Conservation (phyloP, 2,113 vertebrate species). For the Spea multiplicata region DNA sequence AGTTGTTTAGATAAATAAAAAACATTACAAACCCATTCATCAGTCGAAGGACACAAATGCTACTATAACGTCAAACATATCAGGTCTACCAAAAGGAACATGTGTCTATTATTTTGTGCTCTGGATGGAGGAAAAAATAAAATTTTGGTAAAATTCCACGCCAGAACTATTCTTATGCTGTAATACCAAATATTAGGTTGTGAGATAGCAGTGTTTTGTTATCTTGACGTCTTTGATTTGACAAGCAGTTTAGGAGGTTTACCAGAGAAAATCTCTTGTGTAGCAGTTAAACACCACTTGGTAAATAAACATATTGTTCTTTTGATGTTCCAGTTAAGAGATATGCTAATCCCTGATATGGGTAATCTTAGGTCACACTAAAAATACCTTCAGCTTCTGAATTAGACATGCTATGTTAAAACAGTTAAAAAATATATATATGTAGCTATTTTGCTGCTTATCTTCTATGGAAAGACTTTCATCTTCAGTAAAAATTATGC, state of each 20-base stretch:
- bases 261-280: conserved; percentile 20
- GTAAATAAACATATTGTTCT: conserved; percentile 24
- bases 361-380: conserved; percentile 9
- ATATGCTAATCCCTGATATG: not conserved
- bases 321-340: conserved; percentile 21
- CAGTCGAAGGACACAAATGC: not conserved
- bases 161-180: too few relatives aligned
- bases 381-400: conserved; percentile 5
- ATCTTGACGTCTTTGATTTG: not conserved
- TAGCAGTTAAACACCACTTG: conserved; percentile 14
- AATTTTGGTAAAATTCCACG: too few relatives aligned
- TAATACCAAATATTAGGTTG: not conserved
- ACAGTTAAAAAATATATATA: too few relatives aligned
- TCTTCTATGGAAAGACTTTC: too few relatives aligned
- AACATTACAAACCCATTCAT: not conserved
- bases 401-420: not conserved
- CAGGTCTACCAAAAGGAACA: not conserved
- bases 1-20: not conserved
- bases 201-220: not conserved
- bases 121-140: too few relatives aligned
- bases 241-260: conserved; percentile 2
- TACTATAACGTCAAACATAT: not conserved
- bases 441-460: too few relatives aligned
- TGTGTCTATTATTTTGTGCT: not conserved
- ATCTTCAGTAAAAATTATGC: too few relatives aligned